Conservation (phyloP, 2,113 vertebrate genomes). For the Platysteira castanea region DNA sequence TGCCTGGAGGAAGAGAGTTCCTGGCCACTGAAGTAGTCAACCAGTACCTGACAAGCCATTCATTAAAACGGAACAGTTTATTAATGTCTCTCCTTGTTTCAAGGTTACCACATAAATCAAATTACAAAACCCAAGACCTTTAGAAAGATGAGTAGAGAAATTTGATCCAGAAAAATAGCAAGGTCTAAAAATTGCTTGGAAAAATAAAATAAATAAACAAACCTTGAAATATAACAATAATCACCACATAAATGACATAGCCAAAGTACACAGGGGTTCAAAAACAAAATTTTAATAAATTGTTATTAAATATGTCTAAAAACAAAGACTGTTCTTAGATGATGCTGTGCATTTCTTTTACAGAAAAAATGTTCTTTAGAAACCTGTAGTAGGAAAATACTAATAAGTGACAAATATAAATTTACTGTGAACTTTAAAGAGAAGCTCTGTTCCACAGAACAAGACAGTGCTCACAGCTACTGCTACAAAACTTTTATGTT, state of each 20-base stretch:
- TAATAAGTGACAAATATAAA: not conserved
- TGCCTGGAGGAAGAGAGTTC: conserved; percentile 22
- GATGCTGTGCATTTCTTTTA: not conserved
- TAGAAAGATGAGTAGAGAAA: conserved; percentile 37
- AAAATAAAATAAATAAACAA: not conserved
- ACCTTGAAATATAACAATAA: not conserved
- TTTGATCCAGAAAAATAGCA: conserved; percentile 24
- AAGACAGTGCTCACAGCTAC: not conserved
- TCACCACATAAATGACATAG: not conserved
- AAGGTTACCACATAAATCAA: conserved; percentile 73
- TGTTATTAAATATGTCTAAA: not conserved
- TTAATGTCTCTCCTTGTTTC: conserved; percentile 64
- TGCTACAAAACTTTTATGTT: not conserved
- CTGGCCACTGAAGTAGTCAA: conserved; percentile 39
- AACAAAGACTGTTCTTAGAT: not conserved
- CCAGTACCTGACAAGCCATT: conserved; percentile 66
- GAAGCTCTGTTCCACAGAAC: not conserved
- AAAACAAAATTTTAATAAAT: conserved; percentile 14
- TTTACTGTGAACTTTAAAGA: not conserved
- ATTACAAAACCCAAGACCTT: conserved; percentile 26
- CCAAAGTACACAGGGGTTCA: not conserved
- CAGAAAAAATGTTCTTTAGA: not conserved
- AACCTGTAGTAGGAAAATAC: not conserved
- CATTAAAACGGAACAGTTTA: conserved; percentile 54
- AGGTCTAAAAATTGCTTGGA: not conserved